Evolutionary conservation across 2,888 invertebrate genomes (phyloP), one percentile per base, ranked within the genome.

Genomic region (Petrophora chlorosata): DNA sequence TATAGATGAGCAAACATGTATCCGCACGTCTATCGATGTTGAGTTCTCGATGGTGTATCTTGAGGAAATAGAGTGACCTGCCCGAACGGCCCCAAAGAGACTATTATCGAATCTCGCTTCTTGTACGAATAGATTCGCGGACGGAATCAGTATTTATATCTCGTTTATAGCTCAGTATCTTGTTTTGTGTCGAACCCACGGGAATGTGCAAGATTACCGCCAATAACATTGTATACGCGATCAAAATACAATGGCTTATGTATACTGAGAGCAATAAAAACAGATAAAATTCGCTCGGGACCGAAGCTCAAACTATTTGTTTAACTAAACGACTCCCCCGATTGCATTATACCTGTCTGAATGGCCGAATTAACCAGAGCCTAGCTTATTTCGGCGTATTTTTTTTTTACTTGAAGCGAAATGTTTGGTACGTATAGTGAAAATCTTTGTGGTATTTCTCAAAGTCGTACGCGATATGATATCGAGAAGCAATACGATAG

Each of bases 21-120:
- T 39, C 10, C 32, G 39, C 38, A 28, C 14, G 71, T 68, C 69
- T 77, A 68, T 69, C 65, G 70, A 65, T 70, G 69, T 61, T 54
- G 63, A 56, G 56, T 54, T 58, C 62, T 65, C 61, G 60, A 62
- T 67, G 60, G 65, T 63, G 65, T 63, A 67, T 67, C 62, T 68
- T 59, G 67, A 68, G 72, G 79, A 75, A 76, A 81, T 77, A 69
- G 75, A 82, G 74, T 77, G 78, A 76, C 73, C 78, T 66, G 67
- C 67, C 68, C 65, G 65, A 74, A 77, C 69, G 71, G 76, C 63
- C 78, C 77, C 76, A 66, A 58, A 61, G 79, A 76, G 79, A 77
- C 79, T 79, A 79, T 79, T 77, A 75, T 70, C 74, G 72, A 73
- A 73, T 72, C 71, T 70, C 67, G 68, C 75, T 73, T 75, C 73